These are phyloP conservation scores for Amblyjoppa proteus DNA, from an alignment of 2,888 invertebrate genomes.

Conservation along the genomic window DNA sequence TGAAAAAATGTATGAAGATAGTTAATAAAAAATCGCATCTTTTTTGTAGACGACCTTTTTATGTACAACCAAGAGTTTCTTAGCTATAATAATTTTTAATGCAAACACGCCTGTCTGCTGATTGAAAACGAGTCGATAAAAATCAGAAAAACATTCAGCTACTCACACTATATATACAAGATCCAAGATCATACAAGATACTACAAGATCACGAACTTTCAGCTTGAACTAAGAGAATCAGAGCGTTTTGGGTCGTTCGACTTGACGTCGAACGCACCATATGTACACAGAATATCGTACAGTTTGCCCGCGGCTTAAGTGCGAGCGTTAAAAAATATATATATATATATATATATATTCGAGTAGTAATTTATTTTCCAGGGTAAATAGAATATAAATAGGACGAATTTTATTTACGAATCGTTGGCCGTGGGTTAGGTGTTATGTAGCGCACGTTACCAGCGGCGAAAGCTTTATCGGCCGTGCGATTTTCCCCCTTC, in stretches of 20 bases:
- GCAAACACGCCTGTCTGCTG: too few species aligned
- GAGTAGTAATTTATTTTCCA: not conserved
- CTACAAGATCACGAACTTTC: too few species aligned
- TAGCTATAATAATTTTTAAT: too few species aligned
- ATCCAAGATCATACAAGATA: too few species aligned
- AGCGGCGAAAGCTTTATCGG: constrained; percentile 1
- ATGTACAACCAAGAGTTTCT: too few species aligned
- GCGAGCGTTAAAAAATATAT: not conserved
- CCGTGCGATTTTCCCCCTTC: not conserved
- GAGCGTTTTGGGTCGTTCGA: not conserved
- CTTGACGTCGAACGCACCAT: not conserved
- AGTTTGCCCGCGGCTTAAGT: not conserved
- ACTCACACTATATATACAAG: too few species aligned
- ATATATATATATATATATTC: not conserved
- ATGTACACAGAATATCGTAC: not conserved
- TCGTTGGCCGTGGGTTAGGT: not conserved
- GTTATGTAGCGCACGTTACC: not conserved
- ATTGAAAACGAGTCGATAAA: too few species aligned
- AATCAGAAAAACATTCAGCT: too few species aligned
- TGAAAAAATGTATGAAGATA: too few species aligned
- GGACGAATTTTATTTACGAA: not conserved
- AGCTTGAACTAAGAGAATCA: too few species aligned
- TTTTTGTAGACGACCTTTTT: too few species aligned
- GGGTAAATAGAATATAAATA: not conserved
- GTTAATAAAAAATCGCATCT: too few species aligned